Evolutionary conservation across 1,140 invertebrate genomes (phyloP), one percentile per base, ranked within the genome.

Genomic region (Heliconius melpomene): DNA sequence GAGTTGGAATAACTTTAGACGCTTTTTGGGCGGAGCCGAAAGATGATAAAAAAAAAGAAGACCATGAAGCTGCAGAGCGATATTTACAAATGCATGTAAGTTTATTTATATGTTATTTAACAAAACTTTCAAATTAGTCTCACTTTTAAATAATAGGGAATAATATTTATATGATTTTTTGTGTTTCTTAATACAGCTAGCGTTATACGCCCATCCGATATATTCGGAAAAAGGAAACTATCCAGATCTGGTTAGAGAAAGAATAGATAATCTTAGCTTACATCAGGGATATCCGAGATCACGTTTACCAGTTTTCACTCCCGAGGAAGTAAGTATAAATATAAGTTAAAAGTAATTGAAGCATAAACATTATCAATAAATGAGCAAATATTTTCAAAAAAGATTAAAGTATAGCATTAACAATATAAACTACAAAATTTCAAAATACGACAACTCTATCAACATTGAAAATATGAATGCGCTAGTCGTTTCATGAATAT

Each of bases 121-220:
- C 26, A 20, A 52, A 52, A 20, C 16, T 52, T 52, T 2, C 18
- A 52, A 20, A 52, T 7, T 52, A 52, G 0, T 20, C 2, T 5
- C 18, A 20, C 18, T 8, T 46, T 46, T 5, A n/a, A n/a, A n/a
- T n/a, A n/a, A n/a, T n/a, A n/a, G 13, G 13, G 20, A 20, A 52
- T 20, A 20, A 7, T 52, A 20, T 52, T 52, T 52, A 52, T 52
- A 7, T 20, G 7, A 7, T 7, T 20, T 52, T 52, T 50, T n/a
- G 38, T n/a, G 38, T 75, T 54, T 70, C 26, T 50, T 78, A 71
- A 36, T 80, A 60, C 86, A 96, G 95, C 88, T 96, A 26, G 96
- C 95, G n/a, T 95, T 96, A 93, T 96, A 95, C 79, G 96, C 95
- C 3, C 95, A 97, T 91, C 96, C 96, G 7, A 96, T 97, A 75